These are phyloP conservation scores for Hystrix cristata DNA, from an alignment of 2,113 vertebrate species.

Conservation along the genomic window DNA sequence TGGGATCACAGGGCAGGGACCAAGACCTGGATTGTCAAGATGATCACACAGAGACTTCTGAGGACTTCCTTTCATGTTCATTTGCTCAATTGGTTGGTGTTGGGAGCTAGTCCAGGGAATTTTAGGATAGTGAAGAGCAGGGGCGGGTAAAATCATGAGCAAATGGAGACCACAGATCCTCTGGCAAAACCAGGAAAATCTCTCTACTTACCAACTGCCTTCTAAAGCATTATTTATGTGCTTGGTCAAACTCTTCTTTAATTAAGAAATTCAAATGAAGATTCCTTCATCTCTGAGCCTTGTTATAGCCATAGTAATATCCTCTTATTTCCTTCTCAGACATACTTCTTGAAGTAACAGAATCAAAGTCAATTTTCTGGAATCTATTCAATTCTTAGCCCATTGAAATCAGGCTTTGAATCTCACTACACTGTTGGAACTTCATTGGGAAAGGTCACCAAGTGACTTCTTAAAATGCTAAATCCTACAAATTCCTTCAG, in stretches of 20 bases:
- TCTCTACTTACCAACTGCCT: not conserved
- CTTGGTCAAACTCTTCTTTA: not conserved
- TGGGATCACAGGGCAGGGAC: rapidly evolving
- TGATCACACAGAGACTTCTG: not conserved
- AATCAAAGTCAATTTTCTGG: not conserved
- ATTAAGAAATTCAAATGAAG: not conserved
- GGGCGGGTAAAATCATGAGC: not conserved
- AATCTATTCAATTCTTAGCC: not conserved
- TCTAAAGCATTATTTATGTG: not conserved
- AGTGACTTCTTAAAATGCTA: not conserved
- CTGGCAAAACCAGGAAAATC: not conserved
- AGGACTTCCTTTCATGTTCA: not conserved
- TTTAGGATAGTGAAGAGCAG: not conserved
- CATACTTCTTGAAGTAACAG: not conserved
- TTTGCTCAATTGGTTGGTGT: not conserved
- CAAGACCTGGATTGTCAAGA: not conserved
- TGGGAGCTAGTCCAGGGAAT: not conserved
- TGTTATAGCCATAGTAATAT: not conserved
- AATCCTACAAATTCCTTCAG: not conserved
- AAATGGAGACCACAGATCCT: not conserved
- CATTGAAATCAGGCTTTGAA: not conserved
- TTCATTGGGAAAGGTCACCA: not conserved
- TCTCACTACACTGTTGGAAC: not conserved
- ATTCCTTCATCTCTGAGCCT: not conserved
- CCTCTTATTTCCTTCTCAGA: not conserved